Evolutionary conservation across 2,797 vertebrate genomes (phyloP).

Genomic region (Eutrigla gurnardus): DNA sequence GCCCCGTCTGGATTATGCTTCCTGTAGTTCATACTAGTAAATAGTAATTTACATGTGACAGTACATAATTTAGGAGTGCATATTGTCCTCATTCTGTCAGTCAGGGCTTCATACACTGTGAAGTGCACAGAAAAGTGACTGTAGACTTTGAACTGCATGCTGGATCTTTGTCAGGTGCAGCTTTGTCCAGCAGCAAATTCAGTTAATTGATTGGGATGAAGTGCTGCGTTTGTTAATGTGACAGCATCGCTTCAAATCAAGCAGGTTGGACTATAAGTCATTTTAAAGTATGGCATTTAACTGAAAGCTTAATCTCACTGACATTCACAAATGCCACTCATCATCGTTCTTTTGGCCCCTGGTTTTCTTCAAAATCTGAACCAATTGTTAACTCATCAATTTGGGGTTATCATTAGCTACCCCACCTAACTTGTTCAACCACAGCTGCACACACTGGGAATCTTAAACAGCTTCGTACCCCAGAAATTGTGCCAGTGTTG

Average conservation of each 20-base stretch:
- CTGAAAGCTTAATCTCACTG: constrained; percentile 5
- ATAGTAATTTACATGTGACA: constrained; percentile 48
- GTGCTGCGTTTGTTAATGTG: constrained; percentile 21
- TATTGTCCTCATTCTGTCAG: constrained; percentile 78
- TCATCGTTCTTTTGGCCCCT: not conserved
- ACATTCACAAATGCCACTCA: constrained; percentile 8
- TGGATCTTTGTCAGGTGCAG: constrained; percentile 36
- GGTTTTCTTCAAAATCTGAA: constrained; percentile 14
- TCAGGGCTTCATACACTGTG: constrained; percentile 54
- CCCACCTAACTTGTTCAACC: constrained; percentile 36
- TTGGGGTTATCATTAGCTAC: not conserved
- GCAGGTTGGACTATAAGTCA: not conserved
- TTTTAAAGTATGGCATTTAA: constrained; percentile 4
- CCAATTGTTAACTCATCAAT: not conserved
- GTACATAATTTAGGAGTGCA: constrained; percentile 66
- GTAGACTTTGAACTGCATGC: constrained; percentile 49
- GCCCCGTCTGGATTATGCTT: constrained; percentile 12
- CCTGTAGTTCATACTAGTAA: constrained; percentile 33
- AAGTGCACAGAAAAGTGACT: constrained; percentile 50
- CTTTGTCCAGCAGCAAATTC: constrained; percentile 15
- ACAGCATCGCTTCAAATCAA: not conserved
- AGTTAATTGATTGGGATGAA: constrained; percentile 20
- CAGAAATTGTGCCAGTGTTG: constrained; percentile 62
- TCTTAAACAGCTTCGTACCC: constrained; percentile 66
- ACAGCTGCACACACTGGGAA: constrained; percentile 63